Conservation (phyloP, 2,113 vertebrate genomes). For the Periophthalmus modestus region DNA sequence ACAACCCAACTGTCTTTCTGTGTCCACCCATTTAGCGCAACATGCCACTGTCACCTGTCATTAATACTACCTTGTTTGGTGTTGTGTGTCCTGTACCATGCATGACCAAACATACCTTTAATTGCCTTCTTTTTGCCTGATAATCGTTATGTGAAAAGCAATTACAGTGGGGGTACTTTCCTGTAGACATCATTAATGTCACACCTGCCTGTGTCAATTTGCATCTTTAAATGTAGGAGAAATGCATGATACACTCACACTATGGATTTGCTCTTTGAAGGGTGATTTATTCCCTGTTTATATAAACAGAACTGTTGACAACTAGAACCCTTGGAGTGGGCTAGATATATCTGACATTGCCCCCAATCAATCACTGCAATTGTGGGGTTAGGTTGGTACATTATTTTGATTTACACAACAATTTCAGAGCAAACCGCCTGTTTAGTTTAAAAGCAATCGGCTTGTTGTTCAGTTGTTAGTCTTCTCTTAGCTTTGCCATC, state of each 20-base stretch:
- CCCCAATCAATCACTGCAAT: slow-evolving; percentile 37
- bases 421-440: neutral
- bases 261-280: neutral
- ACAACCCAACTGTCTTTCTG: slow-evolving; percentile 13
- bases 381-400: slow-evolving; percentile 16
- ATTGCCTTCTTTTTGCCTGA: slow-evolving; percentile 17
- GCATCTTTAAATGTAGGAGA: slow-evolving; percentile 22
- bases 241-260: slow-evolving; percentile 12
- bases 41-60: slow-evolving; percentile 16
- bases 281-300: slow-evolving; percentile 47
- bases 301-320: slow-evolving; percentile 28
- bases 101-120: neutral
- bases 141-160: slow-evolving; percentile 52
- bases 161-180: slow-evolving; percentile 42
- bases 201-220: slow-evolving; percentile 38
- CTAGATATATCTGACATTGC: slow-evolving; percentile 14
- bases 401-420: slow-evolving; percentile 32
- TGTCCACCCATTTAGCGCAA: slow-evolving; percentile 8
- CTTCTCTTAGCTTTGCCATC: neutral
- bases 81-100: neutral
- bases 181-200: slow-evolving; percentile 45
- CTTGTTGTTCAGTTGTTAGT: slow-evolving; percentile 2
- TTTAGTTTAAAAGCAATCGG: neutral
- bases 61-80: slow-evolving; percentile 1
- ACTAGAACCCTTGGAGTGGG: slow-evolving; percentile 32